phyloP scores from a whole-genome alignment of 1,140 invertebrate species.

The Proctacanthus coquilletti region DNA sequence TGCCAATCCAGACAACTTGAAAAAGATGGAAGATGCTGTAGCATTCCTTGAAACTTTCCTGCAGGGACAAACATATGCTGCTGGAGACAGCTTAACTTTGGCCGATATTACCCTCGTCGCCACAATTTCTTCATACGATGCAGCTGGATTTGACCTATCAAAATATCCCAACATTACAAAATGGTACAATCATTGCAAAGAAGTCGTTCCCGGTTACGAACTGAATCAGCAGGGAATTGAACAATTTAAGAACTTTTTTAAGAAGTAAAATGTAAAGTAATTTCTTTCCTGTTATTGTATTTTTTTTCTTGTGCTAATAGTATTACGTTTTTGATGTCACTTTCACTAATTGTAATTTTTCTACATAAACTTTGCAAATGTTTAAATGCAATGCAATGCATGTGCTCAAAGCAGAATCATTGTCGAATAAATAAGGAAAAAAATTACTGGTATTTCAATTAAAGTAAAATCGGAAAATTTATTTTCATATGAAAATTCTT shows the following conservation, averaged over 20 bases:
- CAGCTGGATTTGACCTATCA: slow-evolving; percentile 44
- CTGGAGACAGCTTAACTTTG: slow-evolving; percentile 51
- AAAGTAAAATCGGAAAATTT: too few species aligned
- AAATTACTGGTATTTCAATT: too few species aligned
- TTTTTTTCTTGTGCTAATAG: too few species aligned
- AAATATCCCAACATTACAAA: slow-evolving; percentile 49
- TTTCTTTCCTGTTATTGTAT: too few species aligned
- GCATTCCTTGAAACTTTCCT: slow-evolving; percentile 51
- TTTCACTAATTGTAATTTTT: too few species aligned
- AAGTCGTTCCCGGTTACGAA: slow-evolving; percentile 53
- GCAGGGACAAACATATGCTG: slow-evolving; percentile 43
- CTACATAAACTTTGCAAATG: too few species aligned
- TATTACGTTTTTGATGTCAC: too few species aligned
- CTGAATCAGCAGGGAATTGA: slow-evolving; percentile 44
- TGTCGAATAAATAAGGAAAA: too few species aligned
- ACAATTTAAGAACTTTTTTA: slow-evolving; percentile 31
- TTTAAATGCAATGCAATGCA: too few species aligned
- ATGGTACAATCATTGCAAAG: slow-evolving; percentile 55
- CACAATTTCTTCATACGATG: slow-evolving; percentile 47
- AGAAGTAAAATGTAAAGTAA: not conserved
- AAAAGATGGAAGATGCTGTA: slow-evolving; percentile 44
- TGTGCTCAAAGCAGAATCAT: too few species aligned
- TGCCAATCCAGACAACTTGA: slow-evolving; percentile 44
- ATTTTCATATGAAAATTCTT: too few species aligned
- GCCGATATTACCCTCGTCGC: slow-evolving; percentile 50